phyloP scores from a whole-genome alignment of 1,140 invertebrate genomes.

The Euura lappo region DNA sequence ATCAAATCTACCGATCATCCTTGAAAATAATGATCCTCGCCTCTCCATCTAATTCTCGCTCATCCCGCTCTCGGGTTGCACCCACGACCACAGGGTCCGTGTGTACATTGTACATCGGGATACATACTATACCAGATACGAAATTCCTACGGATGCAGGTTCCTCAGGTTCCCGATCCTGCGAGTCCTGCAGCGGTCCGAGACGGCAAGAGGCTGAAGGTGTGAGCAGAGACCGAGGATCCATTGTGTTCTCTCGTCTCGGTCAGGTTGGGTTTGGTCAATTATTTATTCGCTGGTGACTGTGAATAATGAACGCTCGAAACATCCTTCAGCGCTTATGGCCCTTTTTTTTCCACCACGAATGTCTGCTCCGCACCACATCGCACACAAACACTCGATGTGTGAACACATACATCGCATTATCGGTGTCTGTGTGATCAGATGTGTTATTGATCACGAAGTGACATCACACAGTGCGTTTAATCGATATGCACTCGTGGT shows the following conservation, averaged over 20 bases:
- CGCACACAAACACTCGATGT: not conserved
- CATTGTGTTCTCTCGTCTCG: slow-evolving; percentile 4
- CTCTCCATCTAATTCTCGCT: not conserved
- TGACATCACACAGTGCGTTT: not conserved
- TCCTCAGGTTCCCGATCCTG: not conserved
- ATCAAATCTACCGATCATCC: slow-evolving; percentile 15
- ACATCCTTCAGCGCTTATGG: slow-evolving; percentile 20
- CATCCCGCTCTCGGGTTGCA: too few species aligned
- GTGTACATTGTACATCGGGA: not conserved
- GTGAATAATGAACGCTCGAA: slow-evolving; percentile 13
- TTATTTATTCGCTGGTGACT: slow-evolving; percentile 13
- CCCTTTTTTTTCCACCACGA: slow-evolving; percentile 1
- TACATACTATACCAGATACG: too few species aligned
- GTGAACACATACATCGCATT: not conserved
- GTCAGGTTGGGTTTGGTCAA: not conserved
- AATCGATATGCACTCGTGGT: not conserved
- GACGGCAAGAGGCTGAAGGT: not conserved
- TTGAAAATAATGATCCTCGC: slow-evolving; percentile 10
- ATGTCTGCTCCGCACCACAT: not conserved
- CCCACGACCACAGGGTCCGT: too few species aligned
- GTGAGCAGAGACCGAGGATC: not conserved
- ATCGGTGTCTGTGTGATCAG: not conserved
- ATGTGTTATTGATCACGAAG: not conserved
- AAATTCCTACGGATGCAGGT: too few species aligned
- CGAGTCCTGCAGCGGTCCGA: not conserved